phyloP scores from a whole-genome alignment of 2,888 invertebrate species.

The Synergus itoensis region DNA sequence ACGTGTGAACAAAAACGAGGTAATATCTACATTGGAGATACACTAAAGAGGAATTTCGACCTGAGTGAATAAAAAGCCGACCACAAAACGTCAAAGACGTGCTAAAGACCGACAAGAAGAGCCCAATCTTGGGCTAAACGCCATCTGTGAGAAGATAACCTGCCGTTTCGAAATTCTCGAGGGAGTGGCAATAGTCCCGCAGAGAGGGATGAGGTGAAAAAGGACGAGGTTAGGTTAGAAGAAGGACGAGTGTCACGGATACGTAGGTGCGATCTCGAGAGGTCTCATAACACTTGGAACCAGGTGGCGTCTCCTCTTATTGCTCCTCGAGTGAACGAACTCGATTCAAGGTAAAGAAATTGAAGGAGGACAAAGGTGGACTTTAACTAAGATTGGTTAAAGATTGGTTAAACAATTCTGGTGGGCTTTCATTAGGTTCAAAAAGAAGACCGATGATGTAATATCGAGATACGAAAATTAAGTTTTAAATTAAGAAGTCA shows the following conservation, averaged over 20 bases:
- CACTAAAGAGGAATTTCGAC: not conserved
- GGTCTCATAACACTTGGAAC: conserved; percentile 54
- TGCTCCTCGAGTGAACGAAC: conserved; percentile 53
- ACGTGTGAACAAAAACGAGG: not conserved
- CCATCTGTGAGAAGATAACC: conserved; percentile 48
- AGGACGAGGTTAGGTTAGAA: not conserved
- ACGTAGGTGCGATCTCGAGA: conserved; percentile 52
- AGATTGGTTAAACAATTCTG: not conserved
- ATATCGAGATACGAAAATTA: conserved; percentile 1
- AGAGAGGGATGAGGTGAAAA: conserved; percentile 40
- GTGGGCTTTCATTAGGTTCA: not conserved
- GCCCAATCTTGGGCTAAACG: conserved; percentile 47
- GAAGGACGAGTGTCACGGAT: conserved; percentile 47
- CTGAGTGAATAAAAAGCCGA: conserved; percentile 21
- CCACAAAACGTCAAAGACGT: conserved; percentile 14
- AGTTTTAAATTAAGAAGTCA: not conserved
- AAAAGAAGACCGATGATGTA: not conserved
- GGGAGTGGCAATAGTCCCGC: conserved; percentile 54
- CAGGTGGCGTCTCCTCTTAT: conserved; percentile 56
- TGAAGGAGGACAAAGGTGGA: not conserved
- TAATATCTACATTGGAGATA: conserved; percentile 28
- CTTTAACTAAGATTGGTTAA: not conserved
- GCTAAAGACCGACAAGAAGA: conserved; percentile 37
- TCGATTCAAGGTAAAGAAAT: conserved; percentile 42
- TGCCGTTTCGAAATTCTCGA: conserved; percentile 46